Evolutionary conservation across 2,113 vertebrate species (phyloP), one percentile per base, ranked within the genome.

Genomic region (Shinisaurus crocodilurus): DNA sequence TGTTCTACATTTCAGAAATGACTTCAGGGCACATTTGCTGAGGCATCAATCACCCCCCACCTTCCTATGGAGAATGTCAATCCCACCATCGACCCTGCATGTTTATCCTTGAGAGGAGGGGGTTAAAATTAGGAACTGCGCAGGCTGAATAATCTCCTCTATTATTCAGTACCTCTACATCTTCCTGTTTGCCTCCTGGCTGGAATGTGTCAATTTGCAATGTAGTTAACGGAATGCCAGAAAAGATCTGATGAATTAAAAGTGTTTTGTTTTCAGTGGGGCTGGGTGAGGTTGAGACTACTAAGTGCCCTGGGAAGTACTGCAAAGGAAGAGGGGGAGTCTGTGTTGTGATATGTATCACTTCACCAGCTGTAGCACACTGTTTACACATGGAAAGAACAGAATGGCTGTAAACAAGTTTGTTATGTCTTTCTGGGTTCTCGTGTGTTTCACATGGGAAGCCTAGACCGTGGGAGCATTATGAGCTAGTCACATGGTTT

Each of bases 1-100:
- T 88, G 1, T 65, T 94, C 60, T 83, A 94, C 92, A 91, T 50
- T 94, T 90, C 92, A 92, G 82, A 84, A 95, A 80, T 91, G 86
- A 85, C 92, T 82, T 25, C 90, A 95, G 91, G 92, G 82, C 84
- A 43, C 20, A 79, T 92, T 90, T 75, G n/a, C 93, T 43, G 80
- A 92, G 90, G 72, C 86, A 95, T 95, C 89, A 90, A 45, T 95
- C 93, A 92, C 88, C 67, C 67, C 72, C 12, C 76, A 87, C 6
- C 60, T 89, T 5, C 15, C 40, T 85, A 32, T 23, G 81, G 90
- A 93, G 63, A 65, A 86, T 37, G 20, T 65, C 80, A 32, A 10
- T 7, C 37, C 89, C 86, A 43, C 82, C 85, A 40, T 0, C 40
- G 70, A 63, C 72, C 88, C 2, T 65, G 88, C 91, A 85, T 67